Conservation (phyloP, 1,140 invertebrate species). For the Neuroterus valhalla region DNA sequence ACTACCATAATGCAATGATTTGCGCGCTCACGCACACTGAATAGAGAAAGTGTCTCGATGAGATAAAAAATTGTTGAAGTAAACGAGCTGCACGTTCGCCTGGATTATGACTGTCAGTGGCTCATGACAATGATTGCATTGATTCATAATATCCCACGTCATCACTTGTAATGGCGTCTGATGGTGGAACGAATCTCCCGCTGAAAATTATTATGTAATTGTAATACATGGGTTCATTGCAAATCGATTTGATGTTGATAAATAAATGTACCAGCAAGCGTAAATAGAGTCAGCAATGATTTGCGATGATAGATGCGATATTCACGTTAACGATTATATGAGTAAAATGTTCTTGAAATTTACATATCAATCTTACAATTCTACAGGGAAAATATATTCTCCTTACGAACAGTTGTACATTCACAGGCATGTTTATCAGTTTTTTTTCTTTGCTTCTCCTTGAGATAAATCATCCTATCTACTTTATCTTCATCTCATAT, state of each 20-base stretch:
- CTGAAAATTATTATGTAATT: constrained; percentile 10
- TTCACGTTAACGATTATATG: constrained; percentile 4
- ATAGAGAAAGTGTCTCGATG: constrained; percentile 11
- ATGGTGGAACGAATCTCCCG: background rate
- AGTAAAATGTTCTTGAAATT: background rate
- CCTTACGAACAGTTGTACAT: background rate
- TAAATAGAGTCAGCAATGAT: constrained; percentile 11
- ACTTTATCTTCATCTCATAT: too few relatives aligned
- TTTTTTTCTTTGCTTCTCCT: too few relatives aligned
- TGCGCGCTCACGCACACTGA: constrained; percentile 1
- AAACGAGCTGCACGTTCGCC: background rate
- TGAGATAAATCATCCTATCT: too few relatives aligned
- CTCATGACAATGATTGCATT: constrained; percentile 25
- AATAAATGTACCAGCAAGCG: constrained; percentile 1
- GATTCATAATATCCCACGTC: constrained; percentile 18
- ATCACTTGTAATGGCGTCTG: background rate
- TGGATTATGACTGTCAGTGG: constrained; percentile 3
- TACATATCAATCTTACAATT: background rate
- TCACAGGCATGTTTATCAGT: background rate
- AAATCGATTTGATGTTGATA: background rate
- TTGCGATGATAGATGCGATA: background rate
- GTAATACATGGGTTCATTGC: background rate
- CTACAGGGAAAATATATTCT: background rate
- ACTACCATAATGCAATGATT: constrained; percentile 7
- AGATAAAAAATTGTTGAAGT: constrained; percentile 12